Percentiles rank a stretch among this genome's conserved stretches.
Evolutionary conservation across 2,888 invertebrate genomes (phyloP).

Genomic region (Cryptus viduatorius): DNA sequence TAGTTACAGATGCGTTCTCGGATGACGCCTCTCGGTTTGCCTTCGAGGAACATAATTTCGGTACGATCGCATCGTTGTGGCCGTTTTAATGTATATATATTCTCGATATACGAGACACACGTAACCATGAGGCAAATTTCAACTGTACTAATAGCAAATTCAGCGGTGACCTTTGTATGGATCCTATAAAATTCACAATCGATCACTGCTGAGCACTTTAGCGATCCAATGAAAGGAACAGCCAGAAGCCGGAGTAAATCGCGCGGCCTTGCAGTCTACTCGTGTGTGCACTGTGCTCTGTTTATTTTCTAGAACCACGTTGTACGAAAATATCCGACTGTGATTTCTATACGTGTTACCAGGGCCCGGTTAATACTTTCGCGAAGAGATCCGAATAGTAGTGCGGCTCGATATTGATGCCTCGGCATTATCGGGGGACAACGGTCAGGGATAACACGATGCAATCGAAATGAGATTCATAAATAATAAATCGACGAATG

Average conservation of each 20-base stretch:
- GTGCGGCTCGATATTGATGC: constrained; percentile 25
- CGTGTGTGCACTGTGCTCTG: constrained; percentile 32
- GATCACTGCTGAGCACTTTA: background rate
- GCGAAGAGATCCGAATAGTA: background rate
- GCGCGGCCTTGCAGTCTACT: constrained; percentile 33
- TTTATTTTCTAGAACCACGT: constrained; percentile 53
- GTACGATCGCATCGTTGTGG: background rate
- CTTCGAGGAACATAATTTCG: constrained; percentile 1
- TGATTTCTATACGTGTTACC: constrained; percentile 19
- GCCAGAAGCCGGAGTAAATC: background rate
- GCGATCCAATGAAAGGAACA: background rate
- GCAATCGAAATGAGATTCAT: constrained; percentile 13
- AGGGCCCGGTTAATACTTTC: constrained; percentile 19
- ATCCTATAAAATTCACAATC: background rate
- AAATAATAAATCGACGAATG: constrained; percentile 20
- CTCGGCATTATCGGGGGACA: background rate
- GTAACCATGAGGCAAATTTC: background rate
- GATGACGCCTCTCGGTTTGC: constrained; percentile 7
- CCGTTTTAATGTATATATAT: background rate
- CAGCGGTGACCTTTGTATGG: constrained; percentile 14
- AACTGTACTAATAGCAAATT: constrained; percentile 6
- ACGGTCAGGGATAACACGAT: background rate
- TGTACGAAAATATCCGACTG: constrained; percentile 60
- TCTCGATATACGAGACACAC: background rate
- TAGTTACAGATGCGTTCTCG: background rate